phyloP scores from a whole-genome alignment of 2,888 invertebrate species.

The Andrena camellia region DNA sequence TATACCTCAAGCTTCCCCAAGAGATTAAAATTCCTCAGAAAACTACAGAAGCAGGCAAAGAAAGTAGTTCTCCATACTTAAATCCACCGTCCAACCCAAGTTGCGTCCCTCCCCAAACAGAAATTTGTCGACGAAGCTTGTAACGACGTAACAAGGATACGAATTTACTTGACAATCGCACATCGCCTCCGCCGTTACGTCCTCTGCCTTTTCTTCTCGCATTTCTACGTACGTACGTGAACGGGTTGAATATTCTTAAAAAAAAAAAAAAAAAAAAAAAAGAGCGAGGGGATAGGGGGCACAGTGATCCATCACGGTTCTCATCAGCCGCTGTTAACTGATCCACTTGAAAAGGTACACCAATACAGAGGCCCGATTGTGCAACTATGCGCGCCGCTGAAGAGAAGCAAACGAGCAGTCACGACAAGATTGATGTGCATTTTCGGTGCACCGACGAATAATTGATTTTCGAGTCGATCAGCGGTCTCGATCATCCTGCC shows the following conservation, averaged over 20 bases:
- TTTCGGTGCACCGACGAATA: constrained; percentile 75
- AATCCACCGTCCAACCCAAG: background rate
- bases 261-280: constrained; percentile 11
- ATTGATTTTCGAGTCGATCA: constrained; percentile 76
- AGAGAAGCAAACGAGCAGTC: constrained; percentile 69
- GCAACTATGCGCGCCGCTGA: constrained; percentile 62
- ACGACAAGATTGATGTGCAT: constrained; percentile 76
- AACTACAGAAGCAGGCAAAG: background rate
- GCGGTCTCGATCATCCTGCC: constrained; percentile 72
- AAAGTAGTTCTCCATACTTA: background rate
- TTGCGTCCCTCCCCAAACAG: background rate
- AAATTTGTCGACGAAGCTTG: constrained; percentile 1
- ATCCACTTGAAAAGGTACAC: constrained; percentile 68
- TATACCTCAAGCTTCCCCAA: too few relatives aligned
- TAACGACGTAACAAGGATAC: background rate
- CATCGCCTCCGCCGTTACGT: background rate
- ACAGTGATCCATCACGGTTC: constrained; percentile 61
- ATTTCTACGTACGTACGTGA: background rate
- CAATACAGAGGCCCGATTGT: constrained; percentile 60
- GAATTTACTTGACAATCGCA: constrained; percentile 16
- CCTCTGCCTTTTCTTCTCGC: background rate
- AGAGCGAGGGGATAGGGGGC: background rate
- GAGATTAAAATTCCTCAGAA: too few relatives aligned
- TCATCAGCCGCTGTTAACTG: constrained; percentile 67
- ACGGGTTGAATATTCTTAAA: constrained; percentile 28